Percentiles rank a stretch among this genome's conserved stretches.
Evolutionary conservation across 2,888 invertebrate species (phyloP).

Genomic region (Plagodis pulveraria): DNA sequence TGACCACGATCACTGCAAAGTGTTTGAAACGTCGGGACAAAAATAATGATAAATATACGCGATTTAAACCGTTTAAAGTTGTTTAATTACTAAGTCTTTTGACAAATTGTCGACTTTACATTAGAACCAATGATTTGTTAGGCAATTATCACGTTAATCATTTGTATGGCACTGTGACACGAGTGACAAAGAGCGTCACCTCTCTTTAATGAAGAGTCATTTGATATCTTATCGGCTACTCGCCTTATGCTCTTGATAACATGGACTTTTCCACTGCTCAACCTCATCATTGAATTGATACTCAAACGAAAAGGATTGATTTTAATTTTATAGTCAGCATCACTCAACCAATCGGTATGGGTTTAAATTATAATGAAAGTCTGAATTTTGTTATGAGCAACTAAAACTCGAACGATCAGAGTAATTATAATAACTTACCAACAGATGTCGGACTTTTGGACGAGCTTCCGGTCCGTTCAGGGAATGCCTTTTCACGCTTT

Average conservation of each 20-base stretch:
- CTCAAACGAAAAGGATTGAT: constrained; percentile 31
- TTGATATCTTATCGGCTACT: constrained; percentile 71
- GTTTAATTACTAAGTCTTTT: too few species aligned
- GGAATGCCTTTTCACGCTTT: constrained; percentile 76
- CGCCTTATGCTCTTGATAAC: constrained; percentile 65
- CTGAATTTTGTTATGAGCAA: too few species aligned
- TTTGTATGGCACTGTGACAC: constrained; percentile 34
- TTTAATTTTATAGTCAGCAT: background rate
- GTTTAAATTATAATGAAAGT: too few species aligned
- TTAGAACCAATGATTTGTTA: constrained; percentile 11
- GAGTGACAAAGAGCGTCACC: constrained; percentile 65
- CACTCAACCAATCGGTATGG: too few species aligned
- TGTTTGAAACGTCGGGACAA: too few species aligned
- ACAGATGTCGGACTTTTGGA: constrained; percentile 89
- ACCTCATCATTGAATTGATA: constrained; percentile 38
- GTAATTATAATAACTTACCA: constrained; percentile 63
- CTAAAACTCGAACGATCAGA: constrained; percentile 4
- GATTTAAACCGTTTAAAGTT: too few species aligned
- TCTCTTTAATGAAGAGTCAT: constrained; percentile 63
- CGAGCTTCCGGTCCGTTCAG: constrained; percentile 74
- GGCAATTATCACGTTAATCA: constrained; percentile 26
- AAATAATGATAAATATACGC: too few species aligned
- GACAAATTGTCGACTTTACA: constrained; percentile 8
- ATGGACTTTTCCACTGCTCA: constrained; percentile 55
- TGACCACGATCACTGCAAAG: too few species aligned